These are phyloP conservation scores for Amphiprion ocellaris DNA, from an alignment of 2,113 vertebrate genomes.

Conservation along the genomic window DNA sequence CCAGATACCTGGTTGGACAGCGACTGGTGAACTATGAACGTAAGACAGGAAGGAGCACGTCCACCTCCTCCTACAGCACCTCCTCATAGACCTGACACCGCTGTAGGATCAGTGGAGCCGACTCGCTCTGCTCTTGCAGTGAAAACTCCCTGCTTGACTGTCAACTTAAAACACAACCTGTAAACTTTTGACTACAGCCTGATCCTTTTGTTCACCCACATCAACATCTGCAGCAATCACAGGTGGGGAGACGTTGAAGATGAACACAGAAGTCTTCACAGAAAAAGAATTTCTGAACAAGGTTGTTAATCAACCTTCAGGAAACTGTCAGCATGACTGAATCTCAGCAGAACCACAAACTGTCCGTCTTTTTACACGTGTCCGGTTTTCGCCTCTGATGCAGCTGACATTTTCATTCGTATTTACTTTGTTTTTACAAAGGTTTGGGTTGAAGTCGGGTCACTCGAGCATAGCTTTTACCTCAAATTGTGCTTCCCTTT, in stretches of 20 bases:
- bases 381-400: not conserved
- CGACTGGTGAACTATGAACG: constrained; percentile 97
- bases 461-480: constrained; percentile 49
- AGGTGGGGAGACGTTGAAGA: constrained; percentile 25
- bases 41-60: constrained; percentile 84
- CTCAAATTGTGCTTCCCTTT: constrained; percentile 56
- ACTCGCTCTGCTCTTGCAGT: constrained; percentile 5
- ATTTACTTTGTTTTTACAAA: constrained; percentile 27
- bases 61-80: constrained; percentile 34
- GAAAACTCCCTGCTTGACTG: constrained; percentile 17
- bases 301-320: constrained; percentile 4
- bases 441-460: constrained; percentile 25
- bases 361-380: constrained; percentile 2
- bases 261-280: not conserved
- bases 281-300: not conserved
- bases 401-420: constrained; percentile 40
- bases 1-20: constrained; percentile 97
- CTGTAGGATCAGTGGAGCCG: constrained; percentile 20
- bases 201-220: not conserved
- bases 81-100: constrained; percentile 46
- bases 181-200: constrained; percentile 15
- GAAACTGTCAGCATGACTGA: not conserved
- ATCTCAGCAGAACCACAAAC: constrained; percentile 11
- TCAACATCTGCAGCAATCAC: not conserved
- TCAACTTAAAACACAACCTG: constrained; percentile 21